phyloP scores from a whole-genome alignment of 2,797 vertebrate species.

The Chelon labrosus region DNA sequence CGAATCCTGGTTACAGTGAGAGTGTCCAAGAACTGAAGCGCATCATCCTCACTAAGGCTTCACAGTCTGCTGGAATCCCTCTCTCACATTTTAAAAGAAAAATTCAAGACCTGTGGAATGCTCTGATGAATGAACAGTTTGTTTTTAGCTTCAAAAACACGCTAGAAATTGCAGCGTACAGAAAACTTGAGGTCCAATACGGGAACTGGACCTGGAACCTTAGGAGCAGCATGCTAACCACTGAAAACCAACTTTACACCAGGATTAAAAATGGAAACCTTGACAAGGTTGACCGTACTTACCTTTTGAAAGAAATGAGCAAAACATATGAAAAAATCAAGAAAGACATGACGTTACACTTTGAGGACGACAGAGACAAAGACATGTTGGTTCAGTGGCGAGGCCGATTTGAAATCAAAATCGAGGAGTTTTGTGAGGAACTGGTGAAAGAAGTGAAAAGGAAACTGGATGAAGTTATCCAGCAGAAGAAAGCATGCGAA shows the following conservation, averaged over 20 bases:
- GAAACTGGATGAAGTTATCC: conserved; percentile 56
- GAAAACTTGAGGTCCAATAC: conserved; percentile 73
- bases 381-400: conserved; percentile 55
- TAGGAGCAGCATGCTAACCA: conserved; percentile 69
- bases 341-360: conserved; percentile 7
- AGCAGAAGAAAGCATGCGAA: conserved; percentile 42
- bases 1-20: conserved; percentile 83
- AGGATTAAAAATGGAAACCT: conserved; percentile 37
- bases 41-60: conserved; percentile 69
- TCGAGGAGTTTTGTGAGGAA: conserved; percentile 37
- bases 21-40: conserved; percentile 79
- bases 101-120: conserved; percentile 79
- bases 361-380: conserved; percentile 32
- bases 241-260: conserved; percentile 46
- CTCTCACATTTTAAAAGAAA: conserved; percentile 75
- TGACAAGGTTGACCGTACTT: fast-evolving
- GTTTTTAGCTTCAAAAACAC: conserved; percentile 87
- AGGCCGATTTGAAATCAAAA: conserved; percentile 30
- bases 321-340: conserved; percentile 9
- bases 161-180: conserved; percentile 75
- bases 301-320: not conserved
- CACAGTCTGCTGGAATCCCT: conserved; percentile 48
- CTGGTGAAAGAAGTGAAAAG: not conserved
- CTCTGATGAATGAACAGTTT: conserved; percentile 84
- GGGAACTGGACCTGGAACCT: conserved; percentile 80